Percentiles rank a stretch among this genome's conserved stretches.
Evolutionary conservation across 2,797 vertebrate species (phyloP).

Genomic region (Halcyon leucocephala): DNA sequence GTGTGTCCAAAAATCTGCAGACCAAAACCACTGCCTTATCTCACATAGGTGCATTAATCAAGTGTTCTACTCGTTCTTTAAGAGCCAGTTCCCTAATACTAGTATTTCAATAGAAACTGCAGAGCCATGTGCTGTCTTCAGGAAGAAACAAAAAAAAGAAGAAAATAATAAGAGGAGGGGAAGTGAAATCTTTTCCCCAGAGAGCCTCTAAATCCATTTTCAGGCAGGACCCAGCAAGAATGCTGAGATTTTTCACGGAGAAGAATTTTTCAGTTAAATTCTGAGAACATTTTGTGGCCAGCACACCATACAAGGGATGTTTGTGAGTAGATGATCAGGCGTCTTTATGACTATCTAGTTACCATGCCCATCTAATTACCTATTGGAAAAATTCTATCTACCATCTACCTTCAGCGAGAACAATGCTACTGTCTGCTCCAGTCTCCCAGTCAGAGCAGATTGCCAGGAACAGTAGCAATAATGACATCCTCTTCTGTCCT

Average conservation of each 20-base stretch:
- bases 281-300: not conserved
- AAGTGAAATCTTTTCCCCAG: not conserved
- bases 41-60: not conserved
- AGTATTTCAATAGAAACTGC: not conserved
- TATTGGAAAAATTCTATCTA: conserved; percentile 8
- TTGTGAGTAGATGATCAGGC: conserved; percentile 2
- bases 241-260: not conserved
- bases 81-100: not conserved
- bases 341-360: conserved; percentile 30
- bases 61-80: not conserved
- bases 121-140: not conserved
- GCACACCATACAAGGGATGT: not conserved
- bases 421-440: not conserved
- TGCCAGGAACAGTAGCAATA: conserved; percentile 54
- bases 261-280: not conserved
- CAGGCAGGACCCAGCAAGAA: not conserved
- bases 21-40: not conserved
- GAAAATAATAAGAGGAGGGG: accelerated
- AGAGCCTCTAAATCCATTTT: not conserved
- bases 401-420: not conserved
- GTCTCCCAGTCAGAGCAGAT: not conserved
- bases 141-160: not conserved
- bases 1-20: not conserved
- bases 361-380: conserved; percentile 38
- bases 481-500: conserved; percentile 55